Evolutionary conservation across 2,888 invertebrate species (phyloP).

Genomic region (Archips xylosteana): DNA sequence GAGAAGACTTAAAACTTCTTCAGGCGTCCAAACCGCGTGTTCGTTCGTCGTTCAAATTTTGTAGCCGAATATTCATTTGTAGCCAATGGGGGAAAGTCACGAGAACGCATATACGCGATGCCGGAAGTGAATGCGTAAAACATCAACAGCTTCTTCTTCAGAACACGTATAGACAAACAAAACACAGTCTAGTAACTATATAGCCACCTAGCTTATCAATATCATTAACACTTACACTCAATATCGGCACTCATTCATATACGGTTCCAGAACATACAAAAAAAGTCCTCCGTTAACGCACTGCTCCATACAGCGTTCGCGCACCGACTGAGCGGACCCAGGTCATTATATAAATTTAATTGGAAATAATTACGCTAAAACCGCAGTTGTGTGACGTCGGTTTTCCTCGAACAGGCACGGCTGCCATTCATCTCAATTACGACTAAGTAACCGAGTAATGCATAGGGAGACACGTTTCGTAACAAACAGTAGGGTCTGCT

Average conservation of each 20-base stretch:
- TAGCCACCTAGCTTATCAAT: neutral
- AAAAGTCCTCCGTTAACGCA: conserved; percentile 7
- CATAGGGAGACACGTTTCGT: conserved; percentile 43
- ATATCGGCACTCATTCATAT: conserved; percentile 55
- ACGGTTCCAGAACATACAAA: conserved; percentile 21
- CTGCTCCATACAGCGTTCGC: conserved; percentile 27
- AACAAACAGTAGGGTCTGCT: neutral
- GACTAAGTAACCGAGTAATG: conserved; percentile 49
- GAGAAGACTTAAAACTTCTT: neutral
- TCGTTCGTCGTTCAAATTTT: too few relatives aligned
- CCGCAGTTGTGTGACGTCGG: conserved; percentile 65
- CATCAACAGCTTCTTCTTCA: too few relatives aligned
- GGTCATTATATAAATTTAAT: conserved; percentile 72
- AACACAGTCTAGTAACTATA: neutral
- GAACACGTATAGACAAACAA: neutral
- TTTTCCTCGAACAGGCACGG: conserved; percentile 60
- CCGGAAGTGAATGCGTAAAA: too few relatives aligned
- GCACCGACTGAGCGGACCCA: conserved; percentile 58
- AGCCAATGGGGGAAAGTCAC: too few relatives aligned
- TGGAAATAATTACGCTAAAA: conserved; percentile 74
- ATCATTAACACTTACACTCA: conserved; percentile 36
- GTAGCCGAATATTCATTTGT: too few relatives aligned
- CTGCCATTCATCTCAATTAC: conserved; percentile 71
- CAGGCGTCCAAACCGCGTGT: neutral
- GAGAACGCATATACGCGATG: too few relatives aligned